Evolutionary conservation across 2,888 invertebrate genomes (phyloP).

Genomic region (Gandaritis pyraliata): DNA sequence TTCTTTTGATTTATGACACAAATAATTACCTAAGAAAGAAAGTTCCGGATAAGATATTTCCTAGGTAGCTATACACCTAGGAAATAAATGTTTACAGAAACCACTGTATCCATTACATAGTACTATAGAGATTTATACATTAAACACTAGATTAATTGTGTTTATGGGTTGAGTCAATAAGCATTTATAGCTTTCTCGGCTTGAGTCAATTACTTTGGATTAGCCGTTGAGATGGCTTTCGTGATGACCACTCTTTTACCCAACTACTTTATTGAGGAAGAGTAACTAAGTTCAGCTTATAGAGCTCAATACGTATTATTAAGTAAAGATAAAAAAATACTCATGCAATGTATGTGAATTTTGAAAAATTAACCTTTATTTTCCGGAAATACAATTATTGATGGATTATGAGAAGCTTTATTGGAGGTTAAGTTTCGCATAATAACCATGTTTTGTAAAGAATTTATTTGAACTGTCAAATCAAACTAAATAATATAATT

Average conservation of each 20-base stretch:
- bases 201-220: slow-evolving; percentile 77
- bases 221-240: slow-evolving; percentile 51
- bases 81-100: slow-evolving; percentile 13
- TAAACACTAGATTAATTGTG: slow-evolving; percentile 65
- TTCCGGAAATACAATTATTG: no score
- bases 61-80: neutral
- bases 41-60: slow-evolving; percentile 7
- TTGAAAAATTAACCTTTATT: no score
- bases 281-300: neutral
- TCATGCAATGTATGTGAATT: no score
- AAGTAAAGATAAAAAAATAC: no score
- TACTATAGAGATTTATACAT: slow-evolving; percentile 37
- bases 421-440: no score
- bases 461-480: no score
- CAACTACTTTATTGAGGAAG: slow-evolving; percentile 6
- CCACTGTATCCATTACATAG: slow-evolving; percentile 6
- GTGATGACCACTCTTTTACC: slow-evolving; percentile 12
- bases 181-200: slow-evolving; percentile 74
- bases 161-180: slow-evolving; percentile 78
- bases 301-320: no score
- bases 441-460: no score
- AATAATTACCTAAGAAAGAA: slow-evolving; percentile 8
- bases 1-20: neutral
- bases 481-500: neutral
- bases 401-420: no score